A percentile compares a stretch with the other conserved stretches of the same genome.
phyloP scores from a whole-genome alignment of 2,113 vertebrate genomes.

The Protomyctophum bolini region DNA sequence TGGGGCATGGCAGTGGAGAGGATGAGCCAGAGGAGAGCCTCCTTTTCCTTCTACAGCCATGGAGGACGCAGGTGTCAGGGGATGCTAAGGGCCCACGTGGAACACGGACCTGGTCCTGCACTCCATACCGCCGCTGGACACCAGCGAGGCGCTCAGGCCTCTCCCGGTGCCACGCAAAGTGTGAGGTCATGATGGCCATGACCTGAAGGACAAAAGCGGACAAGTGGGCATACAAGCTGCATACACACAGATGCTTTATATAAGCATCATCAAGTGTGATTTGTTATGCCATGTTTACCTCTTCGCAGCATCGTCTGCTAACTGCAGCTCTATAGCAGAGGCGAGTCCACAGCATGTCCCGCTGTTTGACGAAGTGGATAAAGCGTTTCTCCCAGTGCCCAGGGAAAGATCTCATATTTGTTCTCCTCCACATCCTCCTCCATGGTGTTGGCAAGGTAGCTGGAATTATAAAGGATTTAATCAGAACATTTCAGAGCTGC shows the following conservation, averaged over 20 bases:
- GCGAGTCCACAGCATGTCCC: conserved; percentile 91
- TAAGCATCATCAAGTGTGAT: too few species aligned
- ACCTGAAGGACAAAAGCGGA: conserved; percentile 75
- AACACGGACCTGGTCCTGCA: conserved; percentile 43
- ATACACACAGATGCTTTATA: neutral
- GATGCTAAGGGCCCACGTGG: conserved; percentile 85
- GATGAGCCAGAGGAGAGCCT: too few species aligned
- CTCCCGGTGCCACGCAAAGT: conserved; percentile 90
- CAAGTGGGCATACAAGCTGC: neutral
- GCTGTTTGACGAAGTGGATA: conserved; percentile 86
- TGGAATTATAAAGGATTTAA: conserved; percentile 48
- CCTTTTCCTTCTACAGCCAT: conserved; percentile 56
- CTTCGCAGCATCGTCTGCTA: conserved; percentile 94
- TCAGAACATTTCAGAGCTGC: neutral
- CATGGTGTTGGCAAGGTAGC: conserved; percentile 96
- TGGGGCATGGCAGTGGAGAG: neutral
- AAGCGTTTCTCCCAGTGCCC: conserved; percentile 92
- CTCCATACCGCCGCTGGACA: conserved; percentile 82
- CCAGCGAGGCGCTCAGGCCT: conserved; percentile 88
- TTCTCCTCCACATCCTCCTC: conserved; percentile 95
- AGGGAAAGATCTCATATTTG: conserved; percentile 97
- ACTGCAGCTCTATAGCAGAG: conserved; percentile 93
- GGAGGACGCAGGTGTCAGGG: conserved; percentile 82
- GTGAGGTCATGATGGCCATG: conserved; percentile 92
- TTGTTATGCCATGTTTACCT: conserved; percentile 76